Evolutionary conservation across 2,113 vertebrate species (phyloP).

Genomic region (Callocephalon fimbriatum): DNA sequence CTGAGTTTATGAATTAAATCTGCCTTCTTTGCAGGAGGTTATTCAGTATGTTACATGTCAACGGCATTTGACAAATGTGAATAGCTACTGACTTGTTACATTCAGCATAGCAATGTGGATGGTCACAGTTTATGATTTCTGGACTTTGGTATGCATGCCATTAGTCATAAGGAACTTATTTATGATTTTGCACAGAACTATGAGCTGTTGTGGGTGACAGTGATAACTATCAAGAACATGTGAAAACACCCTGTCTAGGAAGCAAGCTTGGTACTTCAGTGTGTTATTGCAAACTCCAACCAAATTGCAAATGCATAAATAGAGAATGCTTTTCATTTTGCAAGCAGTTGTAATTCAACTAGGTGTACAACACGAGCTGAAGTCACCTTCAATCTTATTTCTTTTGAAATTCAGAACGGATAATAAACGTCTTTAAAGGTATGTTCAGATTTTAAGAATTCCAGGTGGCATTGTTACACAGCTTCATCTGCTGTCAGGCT

Average conservation of each 20-base stretch:
- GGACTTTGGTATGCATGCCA: neutral
- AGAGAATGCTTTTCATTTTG: neutral
- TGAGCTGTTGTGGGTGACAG: neutral
- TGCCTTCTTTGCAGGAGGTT: neutral
- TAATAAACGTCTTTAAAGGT: neutral
- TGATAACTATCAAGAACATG: neutral
- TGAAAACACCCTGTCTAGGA: neutral
- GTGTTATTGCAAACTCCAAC: neutral
- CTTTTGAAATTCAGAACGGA: neutral
- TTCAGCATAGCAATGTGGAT: neutral
- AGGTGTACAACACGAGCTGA: neutral
- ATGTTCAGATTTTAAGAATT: neutral
- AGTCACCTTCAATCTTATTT: neutral
- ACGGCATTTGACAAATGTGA: neutral
- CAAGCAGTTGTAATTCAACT: neutral
- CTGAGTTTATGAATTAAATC: neutral
- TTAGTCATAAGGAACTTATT: neutral
- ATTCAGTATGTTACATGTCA: neutral
- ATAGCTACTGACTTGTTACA: neutral
- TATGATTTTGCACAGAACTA: neutral
- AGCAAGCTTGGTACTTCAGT: neutral
- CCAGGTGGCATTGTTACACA: neutral
- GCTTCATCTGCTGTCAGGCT: neutral
- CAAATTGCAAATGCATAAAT: neutral
- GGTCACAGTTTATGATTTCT: neutral